Evolutionary conservation across 2,797 vertebrate species (phyloP).

Genomic region (Taeniopygia guttata): DNA sequence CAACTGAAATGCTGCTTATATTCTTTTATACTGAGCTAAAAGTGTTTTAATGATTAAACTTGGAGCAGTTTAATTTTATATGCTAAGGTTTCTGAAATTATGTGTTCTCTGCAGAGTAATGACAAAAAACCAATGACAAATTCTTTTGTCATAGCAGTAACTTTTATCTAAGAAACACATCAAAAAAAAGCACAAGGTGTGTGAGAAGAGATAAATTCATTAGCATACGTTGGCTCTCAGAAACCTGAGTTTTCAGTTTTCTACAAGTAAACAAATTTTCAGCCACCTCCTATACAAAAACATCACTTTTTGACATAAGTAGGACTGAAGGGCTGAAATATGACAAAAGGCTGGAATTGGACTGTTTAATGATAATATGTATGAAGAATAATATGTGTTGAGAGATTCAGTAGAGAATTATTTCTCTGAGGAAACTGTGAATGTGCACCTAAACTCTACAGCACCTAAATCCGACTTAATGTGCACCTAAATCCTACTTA

Average conservation of each 20-base stretch:
- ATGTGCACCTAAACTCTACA: neutral
- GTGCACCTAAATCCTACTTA: neutral
- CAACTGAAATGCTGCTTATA: neutral
- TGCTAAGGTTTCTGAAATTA: neutral
- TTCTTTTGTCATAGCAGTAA: neutral
- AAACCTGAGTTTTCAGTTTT: neutral
- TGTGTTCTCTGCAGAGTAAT: neutral
- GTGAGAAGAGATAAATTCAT: neutral
- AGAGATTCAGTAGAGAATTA: neutral
- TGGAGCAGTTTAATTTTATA: neutral
- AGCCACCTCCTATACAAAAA: neutral
- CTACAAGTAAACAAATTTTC: neutral
- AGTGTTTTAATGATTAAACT: neutral
- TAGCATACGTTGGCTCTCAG: rapidly evolving
- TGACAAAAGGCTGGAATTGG: neutral
- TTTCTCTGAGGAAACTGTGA: neutral
- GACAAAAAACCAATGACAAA: neutral
- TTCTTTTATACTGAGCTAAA: neutral
- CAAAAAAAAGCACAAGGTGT: neutral
- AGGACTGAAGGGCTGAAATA: neutral
- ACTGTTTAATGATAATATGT: neutral
- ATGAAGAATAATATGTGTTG: neutral
- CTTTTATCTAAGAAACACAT: neutral
- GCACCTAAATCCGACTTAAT: neutral
- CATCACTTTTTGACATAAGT: neutral